A percentile compares a stretch with the other conserved stretches of the same genome.
Evolutionary conservation across 1,140 invertebrate genomes (phyloP).

Genomic region (Drosophila nannoptera): DNA sequence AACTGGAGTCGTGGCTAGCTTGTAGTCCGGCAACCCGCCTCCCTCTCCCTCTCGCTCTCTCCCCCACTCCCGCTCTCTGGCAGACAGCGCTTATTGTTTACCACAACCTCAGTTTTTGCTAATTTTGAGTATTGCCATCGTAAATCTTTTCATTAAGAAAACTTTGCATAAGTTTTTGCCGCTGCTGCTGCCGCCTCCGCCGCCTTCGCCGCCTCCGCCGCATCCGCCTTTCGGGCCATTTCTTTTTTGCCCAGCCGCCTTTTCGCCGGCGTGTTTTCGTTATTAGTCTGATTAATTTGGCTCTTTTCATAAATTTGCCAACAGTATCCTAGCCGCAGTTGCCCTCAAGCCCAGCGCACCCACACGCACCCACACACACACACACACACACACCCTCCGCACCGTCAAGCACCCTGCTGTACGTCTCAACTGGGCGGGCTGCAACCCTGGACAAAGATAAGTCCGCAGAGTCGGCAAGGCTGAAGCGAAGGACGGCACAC

Average conservation of each 20-base stretch:
- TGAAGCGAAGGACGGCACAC: conserved; percentile 36
- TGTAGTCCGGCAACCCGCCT: neutral
- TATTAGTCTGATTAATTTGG: conserved; percentile 80
- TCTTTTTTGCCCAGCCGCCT: conserved; percentile 53
- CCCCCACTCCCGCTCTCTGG: neutral
- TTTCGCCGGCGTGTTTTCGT: conserved; percentile 77
- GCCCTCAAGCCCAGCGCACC: conserved; percentile 14
- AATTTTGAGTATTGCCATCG: conserved; percentile 77
- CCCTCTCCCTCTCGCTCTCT: neutral
- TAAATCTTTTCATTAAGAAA: conserved; percentile 79
- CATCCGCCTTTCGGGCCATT: conserved; percentile 34
- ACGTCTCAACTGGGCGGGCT: neutral
- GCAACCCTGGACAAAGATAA: conserved; percentile 24
- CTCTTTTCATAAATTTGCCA: conserved; percentile 79
- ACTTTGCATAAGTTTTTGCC: conserved; percentile 75
- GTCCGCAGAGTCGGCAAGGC: conserved; percentile 35
- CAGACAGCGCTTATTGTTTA: conserved; percentile 53
- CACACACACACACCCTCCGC: too few relatives aligned
- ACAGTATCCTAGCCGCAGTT: conserved; percentile 69
- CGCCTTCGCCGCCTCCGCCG: too few relatives aligned
- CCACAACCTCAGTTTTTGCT: conserved; percentile 77
- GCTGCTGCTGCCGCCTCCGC: conserved; percentile 20
- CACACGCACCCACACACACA: neutral
- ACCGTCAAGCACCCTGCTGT: too few relatives aligned
- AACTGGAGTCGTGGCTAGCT: neutral